Percentiles rank a stretch among this genome's conserved stretches.
Evolutionary conservation across 2,797 vertebrate genomes (phyloP).

Genomic region (Podargus strigoides): DNA sequence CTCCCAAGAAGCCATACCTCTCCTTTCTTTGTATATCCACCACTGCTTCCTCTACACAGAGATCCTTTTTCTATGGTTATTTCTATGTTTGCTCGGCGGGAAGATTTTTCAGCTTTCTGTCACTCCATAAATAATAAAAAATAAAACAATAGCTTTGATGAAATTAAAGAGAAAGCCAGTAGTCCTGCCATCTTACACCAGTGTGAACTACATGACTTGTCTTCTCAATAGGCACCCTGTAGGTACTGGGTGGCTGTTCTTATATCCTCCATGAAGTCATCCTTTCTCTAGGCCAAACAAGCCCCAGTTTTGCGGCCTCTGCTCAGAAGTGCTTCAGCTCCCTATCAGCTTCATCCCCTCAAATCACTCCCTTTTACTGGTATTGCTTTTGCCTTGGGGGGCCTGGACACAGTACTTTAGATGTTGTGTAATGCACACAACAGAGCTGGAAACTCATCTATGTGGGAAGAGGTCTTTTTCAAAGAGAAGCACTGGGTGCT

Average conservation of each 20-base stretch:
- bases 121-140: neutral
- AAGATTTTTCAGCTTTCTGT: neutral
- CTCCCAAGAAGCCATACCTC: neutral
- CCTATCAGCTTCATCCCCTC: rapidly evolving
- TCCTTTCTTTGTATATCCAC: neutral
- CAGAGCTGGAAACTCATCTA: neutral
- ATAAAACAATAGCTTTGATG: neutral
- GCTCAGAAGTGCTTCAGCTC: neutral
- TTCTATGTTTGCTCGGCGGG: neutral
- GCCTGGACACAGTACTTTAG: neutral
- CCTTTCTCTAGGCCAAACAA: neutral
- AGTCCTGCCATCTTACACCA: neutral
- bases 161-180: neutral
- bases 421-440: neutral
- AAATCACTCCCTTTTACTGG: neutral
- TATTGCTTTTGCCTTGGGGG: neutral
- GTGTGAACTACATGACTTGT: neutral
- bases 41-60: neutral
- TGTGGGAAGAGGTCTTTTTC: neutral
- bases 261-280: neutral
- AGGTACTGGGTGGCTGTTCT: neutral
- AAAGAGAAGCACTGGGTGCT: neutral
- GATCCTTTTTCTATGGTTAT: neutral
- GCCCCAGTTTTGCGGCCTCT: neutral
- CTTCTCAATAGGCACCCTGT: neutral